Evolutionary conservation across 2,797 vertebrate genomes (phyloP), one percentile per base, ranked within the genome.

Genomic region (Percopsis omiscomaycus): DNA sequence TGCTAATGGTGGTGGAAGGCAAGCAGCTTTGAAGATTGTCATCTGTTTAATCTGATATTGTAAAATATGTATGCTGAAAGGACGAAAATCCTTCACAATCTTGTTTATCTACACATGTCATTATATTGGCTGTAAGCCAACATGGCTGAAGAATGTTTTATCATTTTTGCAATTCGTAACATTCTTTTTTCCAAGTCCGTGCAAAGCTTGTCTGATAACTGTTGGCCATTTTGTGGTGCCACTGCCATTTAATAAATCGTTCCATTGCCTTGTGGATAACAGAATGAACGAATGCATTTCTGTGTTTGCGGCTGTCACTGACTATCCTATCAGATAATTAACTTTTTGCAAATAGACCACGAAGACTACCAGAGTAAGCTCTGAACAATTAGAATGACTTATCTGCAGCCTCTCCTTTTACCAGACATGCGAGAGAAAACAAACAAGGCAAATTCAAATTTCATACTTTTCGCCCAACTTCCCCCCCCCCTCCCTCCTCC

Each of bases 251-350:
- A 92, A 91, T 89, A 84, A 78, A 91, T 90, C 77, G 65, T 81
- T 92, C 91, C 85, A 84, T 88, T 88, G 87, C 84, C 75, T 77
- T n/a, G 80, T 88, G 87, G 93, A 93, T 93, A 92, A 93, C 92
- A 89, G 91, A 93, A 90, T 75, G 88, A 86, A 90, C 64, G 75
- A 89, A 82, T 88, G 82, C 79, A 77, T 91, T 90, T 91, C 84
- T 87, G 82, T 92, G 89, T 92, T 89, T 88, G 80, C 86, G 86
- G 88, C 91, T 91, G 88, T 86, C 84, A 84, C 79, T 65, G 73
- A 89, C 77, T 92, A 92, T 93, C 88, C 91, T 94, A 93, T 92
- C 90, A 94, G 92, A 92, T 94, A 94, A 94, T 95, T 95, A 94
- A 92, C 87, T 93, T 94, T 92, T 88, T 89, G 89, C 87, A 93